A percentile compares a stretch with the other conserved stretches of the same genome.
Conservation (phyloP, 2,797 vertebrate genomes). For the Macrochelys suwanniensis region DNA sequence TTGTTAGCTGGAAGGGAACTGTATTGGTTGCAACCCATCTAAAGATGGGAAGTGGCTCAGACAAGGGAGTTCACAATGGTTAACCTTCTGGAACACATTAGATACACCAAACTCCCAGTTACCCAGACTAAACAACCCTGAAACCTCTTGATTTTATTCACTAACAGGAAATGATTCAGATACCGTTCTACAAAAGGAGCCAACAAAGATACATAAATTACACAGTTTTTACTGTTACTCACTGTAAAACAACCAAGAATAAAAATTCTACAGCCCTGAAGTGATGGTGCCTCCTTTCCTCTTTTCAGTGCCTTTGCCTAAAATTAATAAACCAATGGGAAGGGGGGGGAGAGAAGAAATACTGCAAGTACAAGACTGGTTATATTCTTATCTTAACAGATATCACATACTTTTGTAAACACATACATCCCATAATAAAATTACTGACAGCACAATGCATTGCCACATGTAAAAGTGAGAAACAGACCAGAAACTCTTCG, state of each 20-base stretch:
- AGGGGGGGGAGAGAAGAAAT: not conserved
- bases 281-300: conserved; percentile 44
- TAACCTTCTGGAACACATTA: conserved; percentile 79
- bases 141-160: conserved; percentile 74
- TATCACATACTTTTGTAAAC: not conserved
- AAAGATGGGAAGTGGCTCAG: conserved; percentile 73
- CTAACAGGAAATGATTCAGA: conserved; percentile 80
- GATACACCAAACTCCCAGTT: conserved; percentile 70
- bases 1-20: conserved; percentile 67
- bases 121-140: conserved; percentile 81
- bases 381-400: not conserved
- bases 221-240: conserved; percentile 41
- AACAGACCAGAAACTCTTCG: conserved; percentile 31
- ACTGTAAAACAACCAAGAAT: conserved; percentile 19
- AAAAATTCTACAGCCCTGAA: conserved; percentile 14
- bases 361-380: not conserved
- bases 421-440: not conserved
- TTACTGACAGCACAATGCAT: conserved; percentile 8
- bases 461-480: not conserved
- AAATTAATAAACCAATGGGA: not conserved
- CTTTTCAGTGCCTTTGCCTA: conserved; percentile 10
- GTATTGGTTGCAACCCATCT: conserved; percentile 34
- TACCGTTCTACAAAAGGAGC: conserved; percentile 70
- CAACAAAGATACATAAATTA: conserved; percentile 70
- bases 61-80: conserved; percentile 76